Evolutionary conservation across 1,140 invertebrate genomes (phyloP), one percentile per base, ranked within the genome.

Genomic region (Sycophila sp.): DNA sequence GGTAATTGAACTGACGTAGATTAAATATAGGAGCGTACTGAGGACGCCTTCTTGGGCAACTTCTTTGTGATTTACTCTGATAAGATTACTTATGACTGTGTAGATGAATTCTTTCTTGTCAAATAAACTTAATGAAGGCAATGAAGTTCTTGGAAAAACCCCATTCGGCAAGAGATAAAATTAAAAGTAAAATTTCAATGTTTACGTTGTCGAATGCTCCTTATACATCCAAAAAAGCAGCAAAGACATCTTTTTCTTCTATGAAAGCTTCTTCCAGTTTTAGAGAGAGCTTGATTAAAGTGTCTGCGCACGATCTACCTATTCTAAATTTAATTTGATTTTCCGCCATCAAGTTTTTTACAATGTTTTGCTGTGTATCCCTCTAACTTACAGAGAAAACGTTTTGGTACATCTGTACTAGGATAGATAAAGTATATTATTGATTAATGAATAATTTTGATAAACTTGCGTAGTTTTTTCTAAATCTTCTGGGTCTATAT

Each of bases 351-450:
- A 60, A 13, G 15, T 60, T 24, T 7, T 59, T 4, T 22, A 11
- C 49, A 51, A 24, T 51, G 6, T 13, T 32, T 42, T n/a, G 62
- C 34, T 49, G 51, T 19, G 30, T 65, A 55, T 8, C 45, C 45
- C 36, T 71, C 55, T 51, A 49, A 26, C 11, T 71, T 66, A 15
- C 38, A 65, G 1, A 65, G n/a, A 24, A 66, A 72, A 17, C 70
- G 67, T 7, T 45, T 42, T n/a, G 60, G 47, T 8, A 19, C 22
- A 2, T 68, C 64, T 26, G 58, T 67, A 4, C 49, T 30, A 2
- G 22, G 49, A 51, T 51, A 51, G 3, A 51, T 11, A 24, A 13
- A 51, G n/a, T 51, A 51, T 22, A 8, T 51, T 5, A 51, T 58
- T 13, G 34, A 30, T 1, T 58, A 3, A 11, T 30, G 5, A 2